Percentiles rank a stretch among this genome's conserved stretches.
Conservation (phyloP, 2,797 vertebrate species). For the Euthynnus affinis region DNA sequence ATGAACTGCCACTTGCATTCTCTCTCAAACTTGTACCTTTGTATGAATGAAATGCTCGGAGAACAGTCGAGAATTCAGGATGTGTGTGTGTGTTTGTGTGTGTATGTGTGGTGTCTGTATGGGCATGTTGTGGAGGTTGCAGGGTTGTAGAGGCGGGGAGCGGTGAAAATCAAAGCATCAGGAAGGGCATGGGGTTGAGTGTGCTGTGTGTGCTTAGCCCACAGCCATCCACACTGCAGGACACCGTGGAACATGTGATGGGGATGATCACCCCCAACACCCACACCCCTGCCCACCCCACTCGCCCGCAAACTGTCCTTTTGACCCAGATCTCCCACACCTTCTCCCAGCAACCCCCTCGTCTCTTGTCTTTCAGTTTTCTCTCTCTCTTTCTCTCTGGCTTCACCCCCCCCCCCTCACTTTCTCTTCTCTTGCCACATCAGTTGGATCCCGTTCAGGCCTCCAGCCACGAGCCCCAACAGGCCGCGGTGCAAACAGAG, state of each 20-base stretch:
- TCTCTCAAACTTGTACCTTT: constrained; percentile 21
- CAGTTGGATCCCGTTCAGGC: constrained; percentile 56
- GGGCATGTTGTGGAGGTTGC: constrained; percentile 38
- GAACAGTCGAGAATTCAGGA: background rate
- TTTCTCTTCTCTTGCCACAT: constrained; percentile 41
- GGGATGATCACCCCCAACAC: constrained; percentile 71
- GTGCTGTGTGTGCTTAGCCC: constrained; percentile 67
- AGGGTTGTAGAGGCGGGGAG: constrained; percentile 36
- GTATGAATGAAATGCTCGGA: constrained; percentile 36
- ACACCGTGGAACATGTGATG: constrained; percentile 76
- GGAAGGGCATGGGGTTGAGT: constrained; percentile 71
- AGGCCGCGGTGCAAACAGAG: constrained; percentile 64
- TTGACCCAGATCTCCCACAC: constrained; percentile 76
- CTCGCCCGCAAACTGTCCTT: constrained; percentile 63
- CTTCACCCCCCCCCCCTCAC: background rate
- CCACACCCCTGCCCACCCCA: constrained; percentile 42
- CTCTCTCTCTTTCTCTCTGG: background rate
- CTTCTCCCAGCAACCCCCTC: constrained; percentile 34
- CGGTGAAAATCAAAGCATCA: constrained; percentile 70
- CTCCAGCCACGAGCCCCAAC: constrained; percentile 75
- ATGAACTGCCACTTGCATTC: constrained; percentile 22
- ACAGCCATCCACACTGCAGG: constrained; percentile 73
- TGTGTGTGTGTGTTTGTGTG: constrained; percentile 26
- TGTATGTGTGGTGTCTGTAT: constrained; percentile 34
- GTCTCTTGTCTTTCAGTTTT: background rate